phyloP scores from a whole-genome alignment of 1,140 invertebrate species.

The Philotrypesis tridentata region DNA sequence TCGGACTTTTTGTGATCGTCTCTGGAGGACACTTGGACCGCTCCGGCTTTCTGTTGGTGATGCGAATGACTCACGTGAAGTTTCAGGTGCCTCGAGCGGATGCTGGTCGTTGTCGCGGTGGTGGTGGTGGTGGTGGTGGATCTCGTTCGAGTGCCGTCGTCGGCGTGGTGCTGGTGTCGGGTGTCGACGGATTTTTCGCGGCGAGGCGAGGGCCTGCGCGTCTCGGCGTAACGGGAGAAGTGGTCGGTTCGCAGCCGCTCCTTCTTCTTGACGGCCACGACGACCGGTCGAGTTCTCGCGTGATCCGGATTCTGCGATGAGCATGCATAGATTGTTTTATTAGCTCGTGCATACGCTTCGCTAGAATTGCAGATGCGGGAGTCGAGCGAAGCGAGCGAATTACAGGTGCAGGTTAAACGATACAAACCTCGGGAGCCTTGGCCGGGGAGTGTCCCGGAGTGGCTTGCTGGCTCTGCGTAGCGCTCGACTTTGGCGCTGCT shows the following conservation, averaged over 20 bases:
- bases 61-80: constrained; percentile 27
- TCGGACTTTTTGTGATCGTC: neutral
- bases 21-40: neutral
- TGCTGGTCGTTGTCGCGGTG: neutral
- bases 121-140: neutral
- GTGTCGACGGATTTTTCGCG: neutral
- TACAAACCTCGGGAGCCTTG: constrained; percentile 2
- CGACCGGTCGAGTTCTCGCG: neutral
- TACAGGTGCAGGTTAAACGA: neutral
- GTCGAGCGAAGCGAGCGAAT: neutral
- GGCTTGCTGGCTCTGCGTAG: neutral
- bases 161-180: neutral
- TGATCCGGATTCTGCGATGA: neutral
- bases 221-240: neutral
- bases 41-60: neutral
- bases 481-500: neutral
- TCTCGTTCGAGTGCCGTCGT: neutral
- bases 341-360: neutral
- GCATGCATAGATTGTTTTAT: neutral
- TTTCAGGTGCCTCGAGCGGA: constrained; percentile 37
- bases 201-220: neutral
- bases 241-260: constrained; percentile 5
- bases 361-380: neutral
- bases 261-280: constrained; percentile 16
- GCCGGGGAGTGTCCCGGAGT: neutral